Percentiles rank a stretch among this genome's conserved stretches.
Evolutionary conservation across 2,888 invertebrate species (phyloP).

Genomic region (Tipula confusa): DNA sequence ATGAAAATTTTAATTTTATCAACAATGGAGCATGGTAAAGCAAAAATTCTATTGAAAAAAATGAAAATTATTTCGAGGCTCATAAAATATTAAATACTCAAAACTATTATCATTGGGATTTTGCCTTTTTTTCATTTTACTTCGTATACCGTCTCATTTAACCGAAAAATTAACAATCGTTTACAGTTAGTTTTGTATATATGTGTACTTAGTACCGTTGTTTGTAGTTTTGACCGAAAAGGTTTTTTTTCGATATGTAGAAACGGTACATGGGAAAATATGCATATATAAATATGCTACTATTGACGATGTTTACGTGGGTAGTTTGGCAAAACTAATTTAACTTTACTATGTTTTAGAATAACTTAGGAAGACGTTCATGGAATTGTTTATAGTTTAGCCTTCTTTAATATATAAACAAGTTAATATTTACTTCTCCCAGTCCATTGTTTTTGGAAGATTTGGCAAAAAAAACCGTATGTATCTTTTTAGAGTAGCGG

Average conservation of each 20-base stretch:
- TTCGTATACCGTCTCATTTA: neutral
- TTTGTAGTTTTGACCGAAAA: no score
- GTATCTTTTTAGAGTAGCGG: no score
- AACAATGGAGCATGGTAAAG: neutral
- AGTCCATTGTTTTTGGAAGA: no score
- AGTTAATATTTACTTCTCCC: no score
- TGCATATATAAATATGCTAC: no score
- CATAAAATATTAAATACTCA: neutral
- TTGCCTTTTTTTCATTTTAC: neutral
- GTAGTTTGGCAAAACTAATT: neutral
- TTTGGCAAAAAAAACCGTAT: no score
- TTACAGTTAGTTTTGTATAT: neutral
- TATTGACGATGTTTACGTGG: neutral
- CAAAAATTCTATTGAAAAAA: neutral
- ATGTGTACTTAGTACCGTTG: no score
- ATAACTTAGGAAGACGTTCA: neutral
- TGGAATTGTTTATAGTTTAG: no score
- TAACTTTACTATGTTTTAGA: neutral
- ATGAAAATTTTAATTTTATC: neutral
- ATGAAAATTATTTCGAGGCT: no score
- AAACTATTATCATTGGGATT: conserved; percentile 7
- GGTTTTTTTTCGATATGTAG: no score
- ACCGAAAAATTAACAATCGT: neutral
- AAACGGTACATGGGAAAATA: no score
- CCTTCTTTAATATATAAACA: no score